Conservation (phyloP, 2,113 vertebrate species). For the Atrichornis clamosus region DNA sequence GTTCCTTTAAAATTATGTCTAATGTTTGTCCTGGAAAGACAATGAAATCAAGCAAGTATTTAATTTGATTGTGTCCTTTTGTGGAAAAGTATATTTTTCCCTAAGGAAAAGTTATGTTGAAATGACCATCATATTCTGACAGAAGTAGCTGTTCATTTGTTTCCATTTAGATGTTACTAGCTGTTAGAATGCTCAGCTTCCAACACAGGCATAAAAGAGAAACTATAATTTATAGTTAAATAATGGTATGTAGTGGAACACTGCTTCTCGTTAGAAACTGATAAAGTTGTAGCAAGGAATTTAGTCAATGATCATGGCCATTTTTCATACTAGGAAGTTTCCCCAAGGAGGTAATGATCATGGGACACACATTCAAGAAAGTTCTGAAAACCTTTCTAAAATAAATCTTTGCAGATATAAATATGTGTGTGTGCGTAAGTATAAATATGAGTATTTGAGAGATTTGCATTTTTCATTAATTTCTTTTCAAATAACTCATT, state of each 20-base stretch:
- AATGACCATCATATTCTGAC: neutral
- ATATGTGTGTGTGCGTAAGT: neutral
- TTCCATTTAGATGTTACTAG: neutral
- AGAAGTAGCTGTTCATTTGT: neutral
- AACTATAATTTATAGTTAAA: neutral
- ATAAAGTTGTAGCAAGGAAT: neutral
- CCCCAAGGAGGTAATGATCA: neutral
- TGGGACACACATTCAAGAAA: neutral
- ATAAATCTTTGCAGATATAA: neutral
- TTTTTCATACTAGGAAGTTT: neutral
- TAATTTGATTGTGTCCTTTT: neutral
- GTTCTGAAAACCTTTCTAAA: neutral
- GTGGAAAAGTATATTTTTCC: neutral
- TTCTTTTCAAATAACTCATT: neutral
- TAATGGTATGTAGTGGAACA: neutral
- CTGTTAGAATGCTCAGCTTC: neutral
- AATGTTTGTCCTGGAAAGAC: neutral
- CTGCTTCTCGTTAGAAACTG: neutral
- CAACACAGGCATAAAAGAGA: neutral
- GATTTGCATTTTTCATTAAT: neutral
- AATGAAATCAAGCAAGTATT: neutral
- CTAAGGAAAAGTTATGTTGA: neutral
- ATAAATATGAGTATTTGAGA: neutral
- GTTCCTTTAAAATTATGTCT: neutral
- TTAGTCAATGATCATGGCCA: neutral